Percentiles rank a stretch among this genome's conserved stretches.
These are phyloP conservation scores for Loris lydekkerianus DNA, from an alignment of 2,797 vertebrate species.

Conservation along the genomic window DNA sequence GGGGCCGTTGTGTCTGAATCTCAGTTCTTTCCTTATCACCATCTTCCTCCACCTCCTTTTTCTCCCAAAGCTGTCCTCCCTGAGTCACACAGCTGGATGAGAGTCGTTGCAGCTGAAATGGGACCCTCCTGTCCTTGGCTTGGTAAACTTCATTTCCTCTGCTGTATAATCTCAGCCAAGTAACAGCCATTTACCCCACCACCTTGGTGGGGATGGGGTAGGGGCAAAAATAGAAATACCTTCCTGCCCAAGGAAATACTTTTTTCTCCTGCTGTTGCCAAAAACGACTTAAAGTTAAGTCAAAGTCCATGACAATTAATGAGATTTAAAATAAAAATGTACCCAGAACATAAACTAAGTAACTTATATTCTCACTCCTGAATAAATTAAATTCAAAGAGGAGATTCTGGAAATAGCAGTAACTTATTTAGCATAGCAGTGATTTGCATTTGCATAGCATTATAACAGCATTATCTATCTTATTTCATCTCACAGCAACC, in stretches of 20 bases:
- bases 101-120: not conserved
- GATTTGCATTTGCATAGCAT: constrained; percentile 68
- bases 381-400: constrained; percentile 69
- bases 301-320: not conserved
- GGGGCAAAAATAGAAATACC: not conserved
- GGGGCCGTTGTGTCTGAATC: not conserved
- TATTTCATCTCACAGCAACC: not conserved
- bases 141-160: not conserved
- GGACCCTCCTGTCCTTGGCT: not conserved
- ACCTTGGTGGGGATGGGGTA: not conserved
- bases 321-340: constrained; percentile 49
- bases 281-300: constrained; percentile 47
- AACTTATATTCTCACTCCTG: constrained; percentile 53
- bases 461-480: constrained; percentile 17
- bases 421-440: constrained; percentile 53
- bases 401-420: constrained; percentile 72
- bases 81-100: not conserved
- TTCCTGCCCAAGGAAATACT: not conserved
- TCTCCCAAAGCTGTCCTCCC: not conserved
- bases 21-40: not conserved
- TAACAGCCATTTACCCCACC: not conserved
- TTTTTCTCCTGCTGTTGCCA: not conserved
- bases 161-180: not conserved
- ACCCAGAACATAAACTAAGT: constrained; percentile 33
- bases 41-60: not conserved